Base-by-base conservation (phyloP, 2,888 invertebrate species). In the Brachypalpus laphriformis region DNA sequence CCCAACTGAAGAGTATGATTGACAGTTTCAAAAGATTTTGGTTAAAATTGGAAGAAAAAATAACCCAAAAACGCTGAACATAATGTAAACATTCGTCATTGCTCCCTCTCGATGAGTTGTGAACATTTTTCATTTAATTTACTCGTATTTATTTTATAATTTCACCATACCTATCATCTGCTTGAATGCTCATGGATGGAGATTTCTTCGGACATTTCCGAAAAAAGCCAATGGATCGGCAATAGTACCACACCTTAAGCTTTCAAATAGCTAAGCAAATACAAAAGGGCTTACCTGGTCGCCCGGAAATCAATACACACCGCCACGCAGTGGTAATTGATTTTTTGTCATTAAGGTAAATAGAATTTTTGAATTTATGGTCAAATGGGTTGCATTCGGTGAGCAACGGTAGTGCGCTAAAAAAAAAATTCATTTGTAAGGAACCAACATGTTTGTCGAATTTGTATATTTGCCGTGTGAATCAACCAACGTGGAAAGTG, bases 191-290 rank as follows among this genome's bases (percentile, higher is more conserved):
- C 56, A 80, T 59, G 49, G 31, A 65, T 51, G 40, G 51, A 34
- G 34, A 42, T 16, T 18, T 65, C 49, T 51, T 56, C 25, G 54
- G 71, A 28, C 34, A 57, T 25, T 57, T 57, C 16, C 47, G 31
- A 45, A 63, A 28, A 31, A 63, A 61, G 11, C 47, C 47, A 76
- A 59, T 68, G n/a, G 16, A 56, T 42, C 51, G 20, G 8, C 34
- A 57, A 45, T n/a, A 6, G 16, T n/a, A 70, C 70, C 81, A 63
- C 76, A 70, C 81, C 81, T 82, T 70, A 40, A n/a, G 68, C 66
- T 63, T 28, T 70, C 70, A 16, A 82, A 31, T 75, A 42, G 75
- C 22, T 70, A 49, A 70, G 40, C 63, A 63, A 76, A 78, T 40
- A 76, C 56, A 82, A 81, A 72, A 82, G 81, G 81, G 81, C 56